These are phyloP conservation scores for Willowsia nigromaculata DNA, from an alignment of 2,888 invertebrate genomes.

Conservation along the genomic window DNA sequence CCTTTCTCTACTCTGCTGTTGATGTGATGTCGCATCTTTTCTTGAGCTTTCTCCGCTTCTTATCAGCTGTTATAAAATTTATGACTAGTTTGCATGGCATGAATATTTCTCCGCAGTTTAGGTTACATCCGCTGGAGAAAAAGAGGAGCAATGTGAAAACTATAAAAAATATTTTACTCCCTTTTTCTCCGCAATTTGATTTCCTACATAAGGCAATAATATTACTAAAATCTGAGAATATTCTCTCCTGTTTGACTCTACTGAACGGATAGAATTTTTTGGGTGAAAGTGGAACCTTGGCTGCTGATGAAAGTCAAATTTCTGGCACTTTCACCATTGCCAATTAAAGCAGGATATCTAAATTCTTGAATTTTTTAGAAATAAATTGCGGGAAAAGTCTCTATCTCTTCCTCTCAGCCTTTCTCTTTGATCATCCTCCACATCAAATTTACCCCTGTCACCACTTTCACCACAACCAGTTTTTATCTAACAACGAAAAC, in stretches of 20 bases:
- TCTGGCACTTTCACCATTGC: too few species aligned
- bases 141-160: neutral
- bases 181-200: constrained; percentile 6
- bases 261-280: too few species aligned
- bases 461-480: neutral
- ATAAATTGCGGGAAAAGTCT: too few species aligned
- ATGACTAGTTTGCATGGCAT: constrained; percentile 19
- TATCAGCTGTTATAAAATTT: constrained; percentile 39
- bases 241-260: too few species aligned
- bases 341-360: too few species aligned
- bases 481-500: neutral
- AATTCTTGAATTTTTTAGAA: too few species aligned
- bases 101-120: neutral
- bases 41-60: neutral
- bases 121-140: neutral
- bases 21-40: neutral
- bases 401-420: neutral
- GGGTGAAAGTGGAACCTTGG: too few species aligned
- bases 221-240: too few species aligned
- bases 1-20: neutral
- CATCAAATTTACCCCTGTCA: neutral
- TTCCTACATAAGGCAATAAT: neutral
- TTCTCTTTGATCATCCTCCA: constrained; percentile 8
- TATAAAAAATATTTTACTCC: constrained; percentile 2
- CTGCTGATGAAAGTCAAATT: too few species aligned